Base-by-base conservation (phyloP, 1,140 invertebrate species). In the Carposina sasakii region DNA sequence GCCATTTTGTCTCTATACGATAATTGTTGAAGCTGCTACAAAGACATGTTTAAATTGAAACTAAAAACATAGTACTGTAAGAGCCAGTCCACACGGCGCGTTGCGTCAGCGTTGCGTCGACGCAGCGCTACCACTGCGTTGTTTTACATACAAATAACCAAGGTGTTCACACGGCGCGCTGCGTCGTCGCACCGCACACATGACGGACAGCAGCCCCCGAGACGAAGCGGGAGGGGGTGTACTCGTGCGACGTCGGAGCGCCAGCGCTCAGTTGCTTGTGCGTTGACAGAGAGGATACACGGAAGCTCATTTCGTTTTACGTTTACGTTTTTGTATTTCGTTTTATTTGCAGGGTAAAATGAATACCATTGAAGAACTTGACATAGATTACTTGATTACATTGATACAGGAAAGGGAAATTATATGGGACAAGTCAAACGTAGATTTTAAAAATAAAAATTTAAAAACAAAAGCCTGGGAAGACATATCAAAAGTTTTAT, bases 371-470 rank as follows among this genome's bases (percentile, higher is more conserved):
- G 39, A 42, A 42, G 39, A 42, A 42, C 20, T 42, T 23, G 39
- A 42, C 22, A 42, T 42, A 24, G 39, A 42, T 24, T 42, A 42
- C 39, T 24, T 42, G 20, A 42, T 42, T 44, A 30, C 42, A 31
- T 30, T 44, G 16, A 31, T 31, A 28, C 42, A 44, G 28, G 42
- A 33, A 28, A 28, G 24, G 40, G 40, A 42, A 44, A 44, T 44
- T 31, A 19, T 44, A 19, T 44, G 42, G 42, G 42, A 44, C 19
- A 33, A 30, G 13, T 31, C 42, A 16, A 33, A 44, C 19, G 26
- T 33, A 31, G 26, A 31, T 21, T 44, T 31, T 33, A 48, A 48
- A 48, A 48, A 26, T 26, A 37, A 37, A 48, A 26, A 23, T 48
- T 48, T 39, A 37, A 48, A 39, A 37, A 24, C 20, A 36, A 48